Evolutionary conservation across 2,797 vertebrate species (phyloP), one percentile per base, ranked within the genome.

Genomic region (Melanotaenia pygmaea): DNA sequence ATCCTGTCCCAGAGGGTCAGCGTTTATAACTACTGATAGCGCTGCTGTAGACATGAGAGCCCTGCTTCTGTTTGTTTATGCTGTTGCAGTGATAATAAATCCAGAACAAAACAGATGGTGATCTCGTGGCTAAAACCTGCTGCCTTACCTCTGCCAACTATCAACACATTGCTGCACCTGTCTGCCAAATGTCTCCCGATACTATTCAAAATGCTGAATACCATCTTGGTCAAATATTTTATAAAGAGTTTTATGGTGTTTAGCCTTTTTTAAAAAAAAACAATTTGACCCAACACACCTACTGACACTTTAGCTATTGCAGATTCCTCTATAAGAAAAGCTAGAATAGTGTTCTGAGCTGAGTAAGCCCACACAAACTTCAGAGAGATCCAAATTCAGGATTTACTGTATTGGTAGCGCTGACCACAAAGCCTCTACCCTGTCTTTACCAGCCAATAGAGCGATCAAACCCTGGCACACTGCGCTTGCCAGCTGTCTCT

Each of bases 21-120:
- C 59, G 28, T 65, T 0, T 45, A 10, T 50, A 35, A 18, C 50
- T 35, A 2, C 53, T 37, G 34, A 67, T 24, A 18, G 8, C 53
- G 2, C 53, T 73, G 70, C 43, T 70, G 32, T 51, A 56, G 38
- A 18, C 66, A 67, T 58, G 65, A 79, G 37, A 32, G 76, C 47
- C 67, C 73, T 43, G 20, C 59, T 30, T 35, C 50, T 62, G 62
- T 63, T 72, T 50, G 38, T 75, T 66, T 76, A 62, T 61, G 18
- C 28, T 77, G 71, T 79, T 82, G 74, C 82, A 77, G 13, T 34
- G 30, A 76, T 85, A 81, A 86, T 85, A 76, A 82, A 72, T 79
- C 50, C 30, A 71, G 64, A 83, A 65, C 63, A 79, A 86, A 92
- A 64, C 92, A 92, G 92, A 93, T 92, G 90, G 92, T 83, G 85